Conservation (phyloP, 2,113 vertebrate genomes). For the Corythornis vintsioides region DNA sequence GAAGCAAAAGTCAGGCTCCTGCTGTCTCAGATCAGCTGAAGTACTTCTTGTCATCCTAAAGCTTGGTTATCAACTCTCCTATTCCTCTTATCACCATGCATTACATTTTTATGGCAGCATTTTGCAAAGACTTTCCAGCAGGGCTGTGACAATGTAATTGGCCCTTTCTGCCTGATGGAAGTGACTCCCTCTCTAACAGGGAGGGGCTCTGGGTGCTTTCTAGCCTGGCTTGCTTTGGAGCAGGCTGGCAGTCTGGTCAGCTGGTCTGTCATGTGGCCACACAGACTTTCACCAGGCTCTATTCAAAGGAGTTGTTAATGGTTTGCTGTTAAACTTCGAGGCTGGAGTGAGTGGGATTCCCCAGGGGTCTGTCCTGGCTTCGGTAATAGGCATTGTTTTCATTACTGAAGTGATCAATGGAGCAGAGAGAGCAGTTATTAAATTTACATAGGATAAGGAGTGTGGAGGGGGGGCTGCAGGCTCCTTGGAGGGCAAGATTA, state of each 20-base stretch:
- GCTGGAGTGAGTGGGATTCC: constrained; percentile 3
- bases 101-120: constrained; percentile 6
- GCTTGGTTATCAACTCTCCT: neutral
- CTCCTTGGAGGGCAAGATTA: neutral
- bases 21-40: constrained; percentile 14
- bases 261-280: neutral
- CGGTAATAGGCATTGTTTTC: constrained; percentile 33
- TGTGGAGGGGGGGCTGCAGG: neutral
- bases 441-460: neutral
- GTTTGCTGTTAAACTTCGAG: constrained; percentile 37
- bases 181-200: neutral
- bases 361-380: constrained; percentile 3
- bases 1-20: neutral
- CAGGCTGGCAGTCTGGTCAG: neutral
- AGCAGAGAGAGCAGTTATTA: neutral
- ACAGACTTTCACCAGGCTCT: neutral
- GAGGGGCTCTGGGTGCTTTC: neutral
- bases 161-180: neutral
- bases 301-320: neutral
- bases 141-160: neutral
- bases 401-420: constrained; percentile 29
- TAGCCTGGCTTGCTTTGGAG: neutral
- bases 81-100: neutral
- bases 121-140: constrained; percentile 2
- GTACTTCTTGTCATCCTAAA: constrained; percentile 15